A percentile compares a stretch with the other conserved stretches of the same genome.
Conservation (phyloP, 2,113 vertebrate genomes). For the Eulacestoma nigropectus region DNA sequence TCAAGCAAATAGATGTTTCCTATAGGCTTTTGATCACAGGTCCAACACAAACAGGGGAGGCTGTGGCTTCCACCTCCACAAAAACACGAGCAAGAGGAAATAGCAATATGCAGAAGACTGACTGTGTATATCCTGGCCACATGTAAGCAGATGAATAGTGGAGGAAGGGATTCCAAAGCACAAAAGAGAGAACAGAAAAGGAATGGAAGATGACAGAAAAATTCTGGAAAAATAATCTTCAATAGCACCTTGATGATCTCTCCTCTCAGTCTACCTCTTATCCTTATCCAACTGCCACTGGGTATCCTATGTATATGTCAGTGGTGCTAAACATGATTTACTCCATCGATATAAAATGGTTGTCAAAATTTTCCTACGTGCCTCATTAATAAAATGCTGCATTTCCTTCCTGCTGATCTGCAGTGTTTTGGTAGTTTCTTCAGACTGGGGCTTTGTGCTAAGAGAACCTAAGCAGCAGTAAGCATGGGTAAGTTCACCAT, state of each 20-base stretch:
- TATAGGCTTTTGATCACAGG: not conserved
- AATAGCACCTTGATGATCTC: not conserved
- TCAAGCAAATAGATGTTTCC: not conserved
- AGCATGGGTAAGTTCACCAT: not conserved
- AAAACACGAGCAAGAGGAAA: not conserved
- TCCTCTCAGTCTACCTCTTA: not conserved
- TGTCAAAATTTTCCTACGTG: not conserved
- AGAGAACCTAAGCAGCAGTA: not conserved
- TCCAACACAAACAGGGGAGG: not conserved
- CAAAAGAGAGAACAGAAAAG: not conserved
- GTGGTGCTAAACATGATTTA: not conserved
- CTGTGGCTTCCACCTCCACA: not conserved
- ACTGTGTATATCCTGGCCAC: not conserved
- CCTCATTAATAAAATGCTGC: not conserved
- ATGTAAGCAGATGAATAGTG: fast-evolving
- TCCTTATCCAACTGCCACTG: not conserved
- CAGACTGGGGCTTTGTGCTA: not conserved
- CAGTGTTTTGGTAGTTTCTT: not conserved
- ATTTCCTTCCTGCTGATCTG: not conserved
- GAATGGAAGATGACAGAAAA: not conserved
- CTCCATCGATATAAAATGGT: not conserved
- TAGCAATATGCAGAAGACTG: not conserved
- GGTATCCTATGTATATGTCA: not conserved
- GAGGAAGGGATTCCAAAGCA: not conserved
- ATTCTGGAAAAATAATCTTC: not conserved